Evolutionary conservation across 2,888 invertebrate species (phyloP), one percentile per base, ranked within the genome.

Genomic region (Harpagoxenus sublaevis): DNA sequence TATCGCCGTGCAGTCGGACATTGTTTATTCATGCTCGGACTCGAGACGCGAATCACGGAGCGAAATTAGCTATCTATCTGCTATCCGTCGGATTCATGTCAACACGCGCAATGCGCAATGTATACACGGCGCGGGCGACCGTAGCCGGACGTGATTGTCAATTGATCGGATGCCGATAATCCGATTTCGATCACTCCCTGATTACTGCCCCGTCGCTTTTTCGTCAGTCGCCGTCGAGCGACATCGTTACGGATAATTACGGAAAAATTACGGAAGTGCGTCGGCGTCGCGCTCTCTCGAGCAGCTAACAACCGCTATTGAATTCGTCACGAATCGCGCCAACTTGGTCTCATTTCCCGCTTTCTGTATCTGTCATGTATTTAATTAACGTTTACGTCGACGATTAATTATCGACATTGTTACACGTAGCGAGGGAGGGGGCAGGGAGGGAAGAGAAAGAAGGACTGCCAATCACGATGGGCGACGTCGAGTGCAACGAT

Each of bases 21-120:
- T 73, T 74, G 48, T 57, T 79, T 79, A 70, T 62, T 62, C 18
- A 60, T 28, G 74, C 75, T 48, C 74, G 39, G 28, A 48, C 60
- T 73, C 74, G 79, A 81, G 79, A 81, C 35, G 79, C 75, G 60
- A 74, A 81, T 81, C 79, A 81, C 60, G 60, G 48, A 74, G 79
- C 74, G 74, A 81, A 81, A 81, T 81, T 81, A 81, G 79, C 74
- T 73, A 81, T 81, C 74, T 73, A 81, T 81, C 79, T 28, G 60
- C 75, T 23, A 62, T 81, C 74, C 48, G 60, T 81, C 75, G 74
- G 79, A 74, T 28, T 42, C 79, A 28, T 81, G 79, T 81, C 79
- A 81, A 81, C 74, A 81, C 60, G 48, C 39, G 65, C 74, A 60
- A 60, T 65, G 77, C 31, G 79, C 57, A 60, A 28, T 73, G 79